phyloP scores from a whole-genome alignment of 2,888 invertebrate genomes.

The Cheilosia urbana region DNA sequence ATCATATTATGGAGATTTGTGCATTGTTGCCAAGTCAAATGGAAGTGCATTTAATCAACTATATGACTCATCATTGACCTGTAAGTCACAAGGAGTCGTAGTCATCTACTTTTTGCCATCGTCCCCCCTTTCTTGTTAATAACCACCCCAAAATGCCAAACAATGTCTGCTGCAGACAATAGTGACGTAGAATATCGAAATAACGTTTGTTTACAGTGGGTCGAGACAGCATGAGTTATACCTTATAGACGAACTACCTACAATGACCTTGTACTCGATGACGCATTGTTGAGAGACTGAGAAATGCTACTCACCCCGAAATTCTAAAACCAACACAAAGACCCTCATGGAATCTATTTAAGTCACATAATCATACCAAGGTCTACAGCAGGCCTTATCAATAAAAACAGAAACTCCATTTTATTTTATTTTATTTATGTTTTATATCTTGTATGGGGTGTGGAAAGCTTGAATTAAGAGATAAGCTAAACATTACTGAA shows the following conservation, averaged over 20 bases:
- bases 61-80: constrained; percentile 14
- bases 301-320: background rate
- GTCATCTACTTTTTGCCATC: background rate
- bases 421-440: too few species aligned
- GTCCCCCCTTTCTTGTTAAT: background rate
- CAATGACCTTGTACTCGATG: constrained; percentile 49
- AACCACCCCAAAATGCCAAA: background rate
- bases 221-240: background rate
- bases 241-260: constrained; percentile 10
- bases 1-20: background rate
- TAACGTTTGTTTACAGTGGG: background rate
- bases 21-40: constrained; percentile 7
- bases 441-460: too few species aligned
- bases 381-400: too few species aligned
- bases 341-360: background rate
- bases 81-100: constrained; percentile 6
- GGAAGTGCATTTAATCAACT: background rate
- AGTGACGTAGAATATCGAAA: background rate
- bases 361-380: background rate
- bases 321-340: background rate
- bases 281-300: constrained; percentile 20
- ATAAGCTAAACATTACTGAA: too few species aligned
- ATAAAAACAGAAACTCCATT: too few species aligned
- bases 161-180: background rate
- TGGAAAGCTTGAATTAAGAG: too few species aligned